Conservation (phyloP, 1,140 invertebrate species). For the Mylabris phalerata region DNA sequence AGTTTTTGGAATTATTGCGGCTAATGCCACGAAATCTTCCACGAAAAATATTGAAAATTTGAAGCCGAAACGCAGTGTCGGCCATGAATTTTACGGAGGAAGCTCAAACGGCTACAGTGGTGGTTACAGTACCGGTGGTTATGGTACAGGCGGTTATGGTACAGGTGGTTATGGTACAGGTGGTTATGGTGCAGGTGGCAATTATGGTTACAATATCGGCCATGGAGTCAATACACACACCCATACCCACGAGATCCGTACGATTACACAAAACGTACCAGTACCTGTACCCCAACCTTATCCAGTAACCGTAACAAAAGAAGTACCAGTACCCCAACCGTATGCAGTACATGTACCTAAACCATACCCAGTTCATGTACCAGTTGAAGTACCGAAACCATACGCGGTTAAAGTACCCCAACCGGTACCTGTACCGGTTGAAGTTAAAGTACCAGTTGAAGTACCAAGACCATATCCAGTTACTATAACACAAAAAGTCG, state of each 20-base stretch:
- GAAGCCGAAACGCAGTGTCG: slow-evolving; percentile 6
- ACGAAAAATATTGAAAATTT: neutral
- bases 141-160: neutral
- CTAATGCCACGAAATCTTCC: neutral
- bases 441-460: slow-evolving; percentile 28
- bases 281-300: slow-evolving; percentile 38
- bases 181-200: neutral
- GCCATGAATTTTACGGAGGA: neutral
- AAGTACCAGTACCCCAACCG: slow-evolving; percentile 22
- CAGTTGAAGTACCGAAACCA: slow-evolving; percentile 7
- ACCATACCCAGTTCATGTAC: slow-evolving; percentile 21
- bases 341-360: slow-evolving; percentile 23
- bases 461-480: slow-evolving; percentile 32
- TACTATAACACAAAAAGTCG: slow-evolving; percentile 26
- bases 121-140: neutral
- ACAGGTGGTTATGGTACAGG: neutral
- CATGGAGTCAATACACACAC: neutral
- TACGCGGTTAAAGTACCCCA: slow-evolving; percentile 9
- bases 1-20: neutral
- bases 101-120: neutral
- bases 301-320: slow-evolving; percentile 35
- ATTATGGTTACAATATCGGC: neutral
- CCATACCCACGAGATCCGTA: slow-evolving; percentile 24
- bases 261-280: slow-evolving; percentile 26
- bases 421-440: slow-evolving; percentile 7